phyloP scores from a whole-genome alignment of 2,113 vertebrate species.

The Anthoscopus minutus region DNA sequence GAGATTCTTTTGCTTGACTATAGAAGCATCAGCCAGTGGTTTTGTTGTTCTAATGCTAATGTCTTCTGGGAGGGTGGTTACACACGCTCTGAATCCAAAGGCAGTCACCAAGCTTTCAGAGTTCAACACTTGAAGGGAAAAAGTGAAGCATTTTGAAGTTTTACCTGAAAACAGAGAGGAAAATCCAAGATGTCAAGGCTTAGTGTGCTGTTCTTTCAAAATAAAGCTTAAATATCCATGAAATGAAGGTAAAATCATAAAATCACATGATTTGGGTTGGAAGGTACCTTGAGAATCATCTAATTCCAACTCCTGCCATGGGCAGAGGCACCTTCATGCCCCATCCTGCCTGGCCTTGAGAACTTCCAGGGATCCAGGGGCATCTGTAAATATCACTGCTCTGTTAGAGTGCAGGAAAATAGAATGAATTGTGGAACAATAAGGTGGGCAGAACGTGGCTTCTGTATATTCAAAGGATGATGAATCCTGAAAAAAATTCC shows the following conservation, averaged over 20 bases:
- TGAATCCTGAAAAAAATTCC: not conserved
- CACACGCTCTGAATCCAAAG: not conserved
- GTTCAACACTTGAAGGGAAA: not conserved
- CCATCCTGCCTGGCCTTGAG: not conserved
- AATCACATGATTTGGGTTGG: not conserved
- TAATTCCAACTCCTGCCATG: not conserved
- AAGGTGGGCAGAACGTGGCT: rapidly evolving
- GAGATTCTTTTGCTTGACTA: not conserved
- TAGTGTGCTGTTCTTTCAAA: not conserved
- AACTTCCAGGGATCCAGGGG: not conserved
- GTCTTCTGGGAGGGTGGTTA: not conserved
- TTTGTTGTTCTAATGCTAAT: not conserved
- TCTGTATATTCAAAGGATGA: not conserved
- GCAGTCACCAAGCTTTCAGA: not conserved
- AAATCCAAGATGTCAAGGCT: not conserved
- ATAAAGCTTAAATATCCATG: not conserved
- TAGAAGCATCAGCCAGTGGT: not conserved
- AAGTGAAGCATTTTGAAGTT: not conserved
- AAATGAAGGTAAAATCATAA: not conserved
- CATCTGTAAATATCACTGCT: not conserved
- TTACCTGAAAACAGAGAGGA: not conserved
- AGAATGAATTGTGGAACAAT: not conserved
- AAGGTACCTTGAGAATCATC: not conserved
- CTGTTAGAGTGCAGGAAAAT: not conserved
- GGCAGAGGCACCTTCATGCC: not conserved